Percentiles rank a stretch among this genome's conserved stretches.
phyloP scores from a whole-genome alignment of 2,797 vertebrate genomes.

The Enteromius fasciolatus region DNA sequence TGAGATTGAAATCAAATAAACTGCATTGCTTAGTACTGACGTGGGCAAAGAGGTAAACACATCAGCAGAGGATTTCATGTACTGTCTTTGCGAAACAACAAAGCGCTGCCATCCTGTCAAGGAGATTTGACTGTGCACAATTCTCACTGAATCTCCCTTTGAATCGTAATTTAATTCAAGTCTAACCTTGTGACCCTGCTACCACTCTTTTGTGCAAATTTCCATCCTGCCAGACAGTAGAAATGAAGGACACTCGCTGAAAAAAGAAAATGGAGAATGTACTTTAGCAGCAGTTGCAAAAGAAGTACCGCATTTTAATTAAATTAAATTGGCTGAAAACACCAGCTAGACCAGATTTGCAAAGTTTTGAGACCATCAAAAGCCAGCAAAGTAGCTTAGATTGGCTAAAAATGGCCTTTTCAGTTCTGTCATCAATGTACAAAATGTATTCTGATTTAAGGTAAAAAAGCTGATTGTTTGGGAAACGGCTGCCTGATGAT shows the following conservation, averaged over 20 bases:
- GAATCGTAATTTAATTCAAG: slow-evolving; percentile 20
- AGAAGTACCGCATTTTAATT: not conserved
- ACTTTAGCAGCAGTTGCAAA: not conserved
- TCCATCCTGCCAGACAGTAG: not conserved
- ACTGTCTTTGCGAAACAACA: not conserved
- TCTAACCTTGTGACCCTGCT: slow-evolving; percentile 9
- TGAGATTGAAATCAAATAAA: slow-evolving; percentile 29
- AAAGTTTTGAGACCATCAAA: not conserved
- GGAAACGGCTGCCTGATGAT: not conserved
- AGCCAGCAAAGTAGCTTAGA: not conserved
- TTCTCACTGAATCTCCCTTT: slow-evolving; percentile 10
- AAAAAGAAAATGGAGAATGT: not conserved
- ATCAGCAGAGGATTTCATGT: slow-evolving; percentile 23
- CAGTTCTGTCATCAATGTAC: not conserved
- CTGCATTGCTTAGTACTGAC: slow-evolving; percentile 15
- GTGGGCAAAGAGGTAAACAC: slow-evolving; percentile 18
- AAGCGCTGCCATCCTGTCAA: slow-evolving; percentile 11
- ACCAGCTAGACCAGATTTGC: not conserved
- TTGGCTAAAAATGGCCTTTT: not conserved
- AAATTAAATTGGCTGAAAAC: not conserved
- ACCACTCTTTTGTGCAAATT: not conserved
- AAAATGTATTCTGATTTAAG: not conserved
- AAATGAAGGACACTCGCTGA: not conserved
- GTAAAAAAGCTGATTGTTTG: not conserved
- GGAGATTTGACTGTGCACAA: slow-evolving; percentile 8